Conservation (phyloP, 2,797 vertebrate genomes). For the Sebastes umbrosus region DNA sequence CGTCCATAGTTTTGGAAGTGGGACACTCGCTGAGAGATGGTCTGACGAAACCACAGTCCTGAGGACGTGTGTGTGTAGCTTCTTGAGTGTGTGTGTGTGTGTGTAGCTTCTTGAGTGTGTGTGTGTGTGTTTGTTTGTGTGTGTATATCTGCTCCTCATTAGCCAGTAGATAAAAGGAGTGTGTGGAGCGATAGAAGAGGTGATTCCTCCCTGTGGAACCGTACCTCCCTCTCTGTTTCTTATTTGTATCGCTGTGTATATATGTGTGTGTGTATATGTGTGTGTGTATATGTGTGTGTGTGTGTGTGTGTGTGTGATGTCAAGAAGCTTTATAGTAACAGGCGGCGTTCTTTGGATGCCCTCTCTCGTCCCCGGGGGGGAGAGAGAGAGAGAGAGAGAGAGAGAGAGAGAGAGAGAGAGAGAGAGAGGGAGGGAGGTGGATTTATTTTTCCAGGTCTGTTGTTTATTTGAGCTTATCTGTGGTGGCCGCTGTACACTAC, state of each 20-base stretch:
- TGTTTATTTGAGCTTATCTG: slow-evolving; percentile 77
- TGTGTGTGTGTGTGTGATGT: slow-evolving; percentile 31
- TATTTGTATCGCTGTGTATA: slow-evolving; percentile 58
- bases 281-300: neutral
- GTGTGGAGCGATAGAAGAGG: slow-evolving; percentile 70
- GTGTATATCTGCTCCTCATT: slow-evolving; percentile 75
- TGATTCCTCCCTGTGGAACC: slow-evolving; percentile 75
- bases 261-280: slow-evolving; percentile 11
- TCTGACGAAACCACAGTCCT: slow-evolving; percentile 71
- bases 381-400: neutral
- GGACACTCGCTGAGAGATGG: slow-evolving; percentile 71
- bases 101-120: slow-evolving; percentile 2
- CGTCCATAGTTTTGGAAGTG: slow-evolving; percentile 73
- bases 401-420: no score
- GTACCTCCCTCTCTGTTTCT: slow-evolving; percentile 62
- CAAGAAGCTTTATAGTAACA: slow-evolving; percentile 70
- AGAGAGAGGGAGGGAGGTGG: slow-evolving; percentile 29
- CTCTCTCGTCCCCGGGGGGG: slow-evolving; percentile 57
- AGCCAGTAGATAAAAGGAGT: slow-evolving; percentile 80
- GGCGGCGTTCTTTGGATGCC: slow-evolving; percentile 65
- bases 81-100: slow-evolving; percentile 11
- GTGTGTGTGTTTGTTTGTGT: slow-evolving; percentile 16
- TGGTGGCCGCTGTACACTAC: slow-evolving; percentile 61
- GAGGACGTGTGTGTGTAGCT: slow-evolving; percentile 41
- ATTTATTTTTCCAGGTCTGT: slow-evolving; percentile 75